Evolutionary conservation across 2,113 vertebrate genomes (phyloP).

Genomic region (Rhadina sibilatrix): DNA sequence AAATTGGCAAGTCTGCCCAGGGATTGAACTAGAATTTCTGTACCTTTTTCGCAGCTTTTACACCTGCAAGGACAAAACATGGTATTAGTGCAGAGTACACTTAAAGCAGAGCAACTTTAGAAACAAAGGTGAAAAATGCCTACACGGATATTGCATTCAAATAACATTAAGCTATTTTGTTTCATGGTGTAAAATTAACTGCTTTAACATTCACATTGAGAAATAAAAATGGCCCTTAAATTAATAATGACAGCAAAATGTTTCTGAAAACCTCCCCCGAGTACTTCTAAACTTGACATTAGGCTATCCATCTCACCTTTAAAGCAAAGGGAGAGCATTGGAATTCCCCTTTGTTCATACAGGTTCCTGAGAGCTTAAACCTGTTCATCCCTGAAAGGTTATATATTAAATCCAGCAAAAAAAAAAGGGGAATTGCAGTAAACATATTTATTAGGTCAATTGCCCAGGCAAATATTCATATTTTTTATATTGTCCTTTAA

Average conservation of each 20-base stretch:
- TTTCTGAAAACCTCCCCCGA: not conserved
- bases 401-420: not conserved
- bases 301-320: not conserved
- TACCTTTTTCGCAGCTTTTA: conserved; percentile 47
- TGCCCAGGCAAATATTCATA: not conserved
- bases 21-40: conserved; percentile 45
- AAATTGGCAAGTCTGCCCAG: not conserved
- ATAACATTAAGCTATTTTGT: not conserved
- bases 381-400: not conserved
- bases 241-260: not conserved
- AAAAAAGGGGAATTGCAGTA: not conserved
- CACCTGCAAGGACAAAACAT: conserved; percentile 71
- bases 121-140: not conserved
- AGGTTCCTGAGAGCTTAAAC: not conserved
- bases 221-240: not conserved
- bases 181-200: not conserved
- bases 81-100: conserved; percentile 25
- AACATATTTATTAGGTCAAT: not conserved
- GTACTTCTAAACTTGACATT: not conserved
- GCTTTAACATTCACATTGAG: not conserved
- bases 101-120: conserved; percentile 25
- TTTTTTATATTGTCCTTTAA: not conserved
- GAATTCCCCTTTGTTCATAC: not conserved
- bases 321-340: not conserved
- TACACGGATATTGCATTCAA: not conserved